These are phyloP conservation scores for Bombus impatiens DNA, from an alignment of 1,140 invertebrate genomes.

Conservation along the genomic window DNA sequence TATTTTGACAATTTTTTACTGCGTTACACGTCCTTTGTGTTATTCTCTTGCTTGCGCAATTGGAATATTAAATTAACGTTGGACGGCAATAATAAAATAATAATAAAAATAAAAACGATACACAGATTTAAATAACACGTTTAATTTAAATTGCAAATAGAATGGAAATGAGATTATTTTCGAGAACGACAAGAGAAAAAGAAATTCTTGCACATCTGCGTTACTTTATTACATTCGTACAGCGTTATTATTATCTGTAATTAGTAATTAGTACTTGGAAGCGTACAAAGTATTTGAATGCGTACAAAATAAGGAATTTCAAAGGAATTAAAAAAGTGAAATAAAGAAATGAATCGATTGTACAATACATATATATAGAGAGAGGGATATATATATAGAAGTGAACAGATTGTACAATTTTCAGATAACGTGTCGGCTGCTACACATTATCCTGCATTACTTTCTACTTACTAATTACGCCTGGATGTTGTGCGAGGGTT, in stretches of 20 bases:
- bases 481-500: slow-evolving; percentile 97
- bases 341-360: not conserved
- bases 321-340: not conserved
- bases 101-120: not conserved
- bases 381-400: not conserved
- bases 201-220: not conserved
- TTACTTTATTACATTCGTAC: not conserved
- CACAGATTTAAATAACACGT: not conserved
- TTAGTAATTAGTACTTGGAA: not conserved
- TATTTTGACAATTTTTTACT: too few relatives aligned
- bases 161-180: too few relatives aligned
- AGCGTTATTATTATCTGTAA: too few relatives aligned
- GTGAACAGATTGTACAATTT: slow-evolving; percentile 36
- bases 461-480: slow-evolving; percentile 96
- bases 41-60: too few relatives aligned
- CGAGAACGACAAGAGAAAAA: not conserved
- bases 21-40: too few relatives aligned
- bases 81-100: too few relatives aligned
- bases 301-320: not conserved
- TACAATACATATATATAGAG: not conserved
- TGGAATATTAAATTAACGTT: too few relatives aligned
- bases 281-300: too few relatives aligned
- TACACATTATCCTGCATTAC: slow-evolving; percentile 94
- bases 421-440: slow-evolving; percentile 90
- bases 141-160: not conserved